These are phyloP conservation scores for Strigamia transsilvanica DNA, from an alignment of 2,888 invertebrate genomes.

Conservation along the genomic window DNA sequence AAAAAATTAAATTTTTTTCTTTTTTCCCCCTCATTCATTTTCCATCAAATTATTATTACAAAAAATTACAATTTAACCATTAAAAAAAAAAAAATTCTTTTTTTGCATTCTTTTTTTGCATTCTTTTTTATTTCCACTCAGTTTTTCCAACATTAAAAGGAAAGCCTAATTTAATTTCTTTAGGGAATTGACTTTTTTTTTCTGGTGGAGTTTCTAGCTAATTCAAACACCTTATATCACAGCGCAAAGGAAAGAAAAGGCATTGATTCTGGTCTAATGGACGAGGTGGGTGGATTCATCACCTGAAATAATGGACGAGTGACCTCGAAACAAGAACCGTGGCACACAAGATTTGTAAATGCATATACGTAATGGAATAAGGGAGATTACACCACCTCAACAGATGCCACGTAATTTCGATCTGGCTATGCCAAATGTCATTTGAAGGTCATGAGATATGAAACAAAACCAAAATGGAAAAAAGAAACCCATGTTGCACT, in stretches of 20 bases:
- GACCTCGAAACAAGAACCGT: constrained; percentile 40
- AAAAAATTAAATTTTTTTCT: too few species aligned
- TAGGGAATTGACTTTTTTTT: neutral
- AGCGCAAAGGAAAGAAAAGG: neutral
- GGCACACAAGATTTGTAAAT: constrained; percentile 36
- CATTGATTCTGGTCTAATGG: constrained; percentile 44
- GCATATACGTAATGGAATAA: constrained; percentile 45
- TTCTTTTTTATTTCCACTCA: neutral
- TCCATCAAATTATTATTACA: too few species aligned
- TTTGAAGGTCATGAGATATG: neutral
- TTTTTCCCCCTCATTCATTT: too few species aligned
- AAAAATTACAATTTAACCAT: too few species aligned
- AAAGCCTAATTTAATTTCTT: neutral
- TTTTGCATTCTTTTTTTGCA: neutral
- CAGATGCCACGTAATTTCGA: constrained; percentile 12
- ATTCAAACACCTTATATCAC: constrained; percentile 18
- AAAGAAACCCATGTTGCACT: neutral
- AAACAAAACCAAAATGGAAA: neutral
- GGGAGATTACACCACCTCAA: constrained; percentile 15
- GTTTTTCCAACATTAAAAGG: neutral
- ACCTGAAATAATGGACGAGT: constrained; percentile 40
- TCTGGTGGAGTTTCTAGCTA: neutral
- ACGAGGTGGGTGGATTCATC: constrained; percentile 20
- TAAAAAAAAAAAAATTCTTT: neutral
- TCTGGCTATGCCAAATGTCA: constrained; percentile 13